phyloP scores from a whole-genome alignment of 2,888 invertebrate genomes.

The Orchesellides sinensis region DNA sequence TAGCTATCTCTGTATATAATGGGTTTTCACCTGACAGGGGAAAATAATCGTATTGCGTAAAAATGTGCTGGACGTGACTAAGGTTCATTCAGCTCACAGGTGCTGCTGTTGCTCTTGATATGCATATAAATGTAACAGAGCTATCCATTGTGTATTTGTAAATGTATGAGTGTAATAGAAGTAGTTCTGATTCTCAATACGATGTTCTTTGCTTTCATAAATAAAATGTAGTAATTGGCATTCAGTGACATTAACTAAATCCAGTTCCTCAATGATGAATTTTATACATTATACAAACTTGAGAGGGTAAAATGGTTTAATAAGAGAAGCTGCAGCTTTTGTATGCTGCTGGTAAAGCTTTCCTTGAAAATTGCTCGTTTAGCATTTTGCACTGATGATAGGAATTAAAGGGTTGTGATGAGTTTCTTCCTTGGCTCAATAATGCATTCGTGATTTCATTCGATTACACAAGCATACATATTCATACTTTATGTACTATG shows the following conservation, averaged over 20 bases:
- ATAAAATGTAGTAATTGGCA: slow-evolving; percentile 7
- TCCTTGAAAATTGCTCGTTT: slow-evolving; percentile 2
- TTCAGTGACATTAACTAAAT: slow-evolving; percentile 10
- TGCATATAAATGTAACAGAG: no score
- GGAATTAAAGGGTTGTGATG: slow-evolving; percentile 6
- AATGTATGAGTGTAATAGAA: no score
- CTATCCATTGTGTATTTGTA: no score
- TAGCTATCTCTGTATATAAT: background rate
- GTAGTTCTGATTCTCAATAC: no score
- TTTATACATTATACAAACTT: background rate
- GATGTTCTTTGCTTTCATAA: background rate
- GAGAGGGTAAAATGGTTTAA: background rate
- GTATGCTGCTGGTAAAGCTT: background rate
- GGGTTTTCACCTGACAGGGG: slow-evolving; percentile 21
- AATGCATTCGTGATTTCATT: background rate
- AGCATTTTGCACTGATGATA: background rate
- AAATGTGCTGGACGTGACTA: background rate
- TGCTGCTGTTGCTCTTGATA: background rate
- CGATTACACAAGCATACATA: background rate
- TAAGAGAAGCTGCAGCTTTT: background rate
- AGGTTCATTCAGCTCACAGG: no score
- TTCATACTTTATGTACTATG: no score
- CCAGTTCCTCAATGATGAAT: background rate
- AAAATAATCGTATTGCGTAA: background rate
- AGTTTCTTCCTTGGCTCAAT: background rate